Evolutionary conservation across 2,797 vertebrate genomes (phyloP).

Genomic region (Diplodus sargus): DNA sequence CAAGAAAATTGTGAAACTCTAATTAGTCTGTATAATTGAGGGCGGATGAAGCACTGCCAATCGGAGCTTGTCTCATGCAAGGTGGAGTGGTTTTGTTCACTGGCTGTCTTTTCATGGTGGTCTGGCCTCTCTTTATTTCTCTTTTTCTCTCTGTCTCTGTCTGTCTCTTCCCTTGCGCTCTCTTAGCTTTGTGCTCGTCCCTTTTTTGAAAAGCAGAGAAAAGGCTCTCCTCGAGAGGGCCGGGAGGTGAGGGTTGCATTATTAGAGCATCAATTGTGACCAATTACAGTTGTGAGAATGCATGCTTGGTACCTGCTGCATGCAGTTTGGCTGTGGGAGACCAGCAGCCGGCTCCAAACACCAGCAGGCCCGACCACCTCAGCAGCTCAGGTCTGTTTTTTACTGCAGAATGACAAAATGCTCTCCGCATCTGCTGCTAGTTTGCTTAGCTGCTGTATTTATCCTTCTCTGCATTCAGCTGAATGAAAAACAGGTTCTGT

Average conservation of each 20-base stretch:
- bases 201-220: slow-evolving; percentile 66
- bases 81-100: slow-evolving; percentile 86
- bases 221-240: slow-evolving; percentile 71
- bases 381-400: slow-evolving; percentile 26
- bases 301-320: slow-evolving; percentile 59
- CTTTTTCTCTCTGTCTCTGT: slow-evolving; percentile 51
- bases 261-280: slow-evolving; percentile 78
- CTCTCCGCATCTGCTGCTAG: slow-evolving; percentile 32
- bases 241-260: slow-evolving; percentile 75
- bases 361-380: slow-evolving; percentile 18
- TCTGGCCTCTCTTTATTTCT: slow-evolving; percentile 71
- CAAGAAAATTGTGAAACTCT: slow-evolving; percentile 87
- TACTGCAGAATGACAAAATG: slow-evolving; percentile 11
- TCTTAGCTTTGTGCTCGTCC: slow-evolving; percentile 55
- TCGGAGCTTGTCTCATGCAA: slow-evolving; percentile 81
- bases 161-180: slow-evolving; percentile 51
- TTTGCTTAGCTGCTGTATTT: slow-evolving; percentile 56
- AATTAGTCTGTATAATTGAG: slow-evolving; percentile 89
- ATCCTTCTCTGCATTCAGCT: slow-evolving; percentile 43
- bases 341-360: slow-evolving; percentile 10
- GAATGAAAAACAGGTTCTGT: slow-evolving; percentile 42
- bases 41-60: slow-evolving; percentile 84
- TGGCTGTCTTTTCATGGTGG: slow-evolving; percentile 79
- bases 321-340: slow-evolving; percentile 9
- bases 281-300: slow-evolving; percentile 70